phyloP scores from a whole-genome alignment of 2,888 invertebrate genomes.

The Syrista parreyssii region DNA sequence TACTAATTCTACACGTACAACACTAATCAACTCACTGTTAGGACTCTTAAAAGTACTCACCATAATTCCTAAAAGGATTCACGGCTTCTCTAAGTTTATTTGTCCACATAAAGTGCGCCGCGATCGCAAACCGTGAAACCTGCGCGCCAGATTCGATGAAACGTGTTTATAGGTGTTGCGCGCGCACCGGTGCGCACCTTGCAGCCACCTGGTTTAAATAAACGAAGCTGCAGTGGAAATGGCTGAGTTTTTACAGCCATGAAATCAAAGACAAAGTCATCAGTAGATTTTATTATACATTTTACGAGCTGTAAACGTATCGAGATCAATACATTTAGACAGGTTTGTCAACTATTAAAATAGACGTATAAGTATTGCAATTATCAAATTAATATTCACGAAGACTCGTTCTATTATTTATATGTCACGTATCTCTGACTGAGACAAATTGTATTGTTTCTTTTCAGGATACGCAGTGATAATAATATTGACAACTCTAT shows the following conservation, averaged over 20 bases:
- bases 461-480: constrained; percentile 85
- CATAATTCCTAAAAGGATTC: not conserved
- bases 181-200: not conserved
- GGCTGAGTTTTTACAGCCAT: not conserved
- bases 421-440: not conserved
- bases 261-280: not conserved
- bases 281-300: not conserved
- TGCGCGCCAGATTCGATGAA: not conserved
- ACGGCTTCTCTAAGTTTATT: not conserved
- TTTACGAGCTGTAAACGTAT: not conserved
- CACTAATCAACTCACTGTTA: not conserved
- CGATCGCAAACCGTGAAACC: not conserved
- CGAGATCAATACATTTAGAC: not conserved
- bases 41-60: not conserved
- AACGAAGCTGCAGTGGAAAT: not conserved
- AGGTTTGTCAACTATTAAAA: not conserved
- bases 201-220: not conserved
- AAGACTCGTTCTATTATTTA: not conserved
- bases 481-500: constrained; percentile 85
- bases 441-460: constrained; percentile 7
- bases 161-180: not conserved
- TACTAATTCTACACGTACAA: not conserved
- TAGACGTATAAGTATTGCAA: not conserved
- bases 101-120: not conserved
- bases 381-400: not conserved